Evolutionary conservation across 1,140 invertebrate species (phyloP), one percentile per base, ranked within the genome.

Genomic region (Brevipalpus yothersi): DNA sequence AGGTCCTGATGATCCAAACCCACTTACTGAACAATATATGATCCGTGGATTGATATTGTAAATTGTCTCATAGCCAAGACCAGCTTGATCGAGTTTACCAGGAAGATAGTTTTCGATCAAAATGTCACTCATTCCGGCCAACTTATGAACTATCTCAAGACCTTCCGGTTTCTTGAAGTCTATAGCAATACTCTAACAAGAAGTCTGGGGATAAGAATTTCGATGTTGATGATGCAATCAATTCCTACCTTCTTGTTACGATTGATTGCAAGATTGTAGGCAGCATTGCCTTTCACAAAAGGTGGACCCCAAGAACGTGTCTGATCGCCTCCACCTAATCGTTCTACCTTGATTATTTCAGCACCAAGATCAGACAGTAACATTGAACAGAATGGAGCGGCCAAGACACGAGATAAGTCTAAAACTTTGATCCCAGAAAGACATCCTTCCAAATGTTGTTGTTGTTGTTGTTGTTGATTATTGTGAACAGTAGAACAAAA

Each of bases 21-120:
- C 93, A 61, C 86, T 89, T 43, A 97, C 78, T 0, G 91, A 90
- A 74, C 89, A 93, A 67, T 96, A 97, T 60, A 98, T 82, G 12
- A 97, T 74, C 49, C 78, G 74, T 0, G 88, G 85, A 61, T 84
- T 82, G 10, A 84, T 66, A 58, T 73, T 66, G 15, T 76, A 77
- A 31, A 97, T 65, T 15, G 80, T 71, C 8, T 84, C 71, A 70
- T 91, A 97, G 23, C 83, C 86, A 54, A 97, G 70, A 8, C 79
- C 79, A 56, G 87, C 74, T 59, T 80, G 70, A 31, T 80, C 76
- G 61, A 97, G 69, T 66, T 88, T 89, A 1, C 89, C 90, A 15
- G 92, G 92, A 1, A 96, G 73, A 72, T 83, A 97, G 73, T 97
- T 97, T 70, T 97, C 92, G 12, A 97, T 76, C 0, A 96, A 67